Percentiles rank a stretch among this genome's conserved stretches.
Conservation (phyloP, 2,113 vertebrate genomes). For the human (Homo sapiens) region DNA sequence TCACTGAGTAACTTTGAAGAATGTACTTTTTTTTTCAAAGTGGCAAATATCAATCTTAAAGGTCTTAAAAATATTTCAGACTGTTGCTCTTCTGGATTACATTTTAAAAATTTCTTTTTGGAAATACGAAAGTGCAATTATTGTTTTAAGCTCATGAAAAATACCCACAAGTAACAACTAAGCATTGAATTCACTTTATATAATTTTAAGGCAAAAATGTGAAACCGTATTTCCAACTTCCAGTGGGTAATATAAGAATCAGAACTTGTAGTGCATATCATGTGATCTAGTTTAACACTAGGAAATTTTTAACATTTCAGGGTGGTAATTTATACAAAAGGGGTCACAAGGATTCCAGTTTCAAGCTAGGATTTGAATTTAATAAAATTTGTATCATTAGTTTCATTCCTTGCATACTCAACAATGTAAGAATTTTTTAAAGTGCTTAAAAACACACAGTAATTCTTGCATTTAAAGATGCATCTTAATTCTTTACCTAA, state of each 20-base stretch:
- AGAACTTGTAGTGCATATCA: neutral
- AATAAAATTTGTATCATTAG: neutral
- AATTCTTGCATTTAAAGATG: neutral
- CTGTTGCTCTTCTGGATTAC: neutral
- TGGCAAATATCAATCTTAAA: neutral
- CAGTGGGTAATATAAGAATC: neutral
- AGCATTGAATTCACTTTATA: neutral
- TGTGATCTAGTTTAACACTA: neutral
- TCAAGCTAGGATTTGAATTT: constrained; percentile 17
- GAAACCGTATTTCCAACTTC: neutral
- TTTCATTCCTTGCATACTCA: neutral
- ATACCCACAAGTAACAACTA: neutral
- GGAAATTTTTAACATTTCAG: constrained; percentile 35
- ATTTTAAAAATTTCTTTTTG: neutral
- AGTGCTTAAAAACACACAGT: neutral
- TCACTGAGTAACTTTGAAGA: neutral
- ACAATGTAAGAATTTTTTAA: neutral
- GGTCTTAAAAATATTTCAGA: neutral
- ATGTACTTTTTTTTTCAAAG: neutral
- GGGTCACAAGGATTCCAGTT: accelerated
- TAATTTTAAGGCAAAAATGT: neutral
- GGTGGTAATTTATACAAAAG: neutral
- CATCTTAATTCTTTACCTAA: neutral
- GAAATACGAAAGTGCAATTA: neutral
- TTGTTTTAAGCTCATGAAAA: neutral